Evolutionary conservation across 1,140 invertebrate species (phyloP), one percentile per base, ranked within the genome.

Genomic region (Charaxes varanes): DNA sequence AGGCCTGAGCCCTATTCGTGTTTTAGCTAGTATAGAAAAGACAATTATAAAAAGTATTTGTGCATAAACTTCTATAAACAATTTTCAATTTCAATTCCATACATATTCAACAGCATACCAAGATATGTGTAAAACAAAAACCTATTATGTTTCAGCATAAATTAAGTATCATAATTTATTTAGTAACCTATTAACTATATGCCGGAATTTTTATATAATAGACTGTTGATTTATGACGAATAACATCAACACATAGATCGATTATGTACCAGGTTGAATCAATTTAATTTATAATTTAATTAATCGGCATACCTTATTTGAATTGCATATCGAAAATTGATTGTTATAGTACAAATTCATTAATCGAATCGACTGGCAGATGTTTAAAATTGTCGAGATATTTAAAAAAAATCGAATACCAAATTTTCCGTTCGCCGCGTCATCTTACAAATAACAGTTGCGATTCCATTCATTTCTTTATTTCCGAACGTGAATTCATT

Each of bases 401-500:
- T 18, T 49, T 57, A 42, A 24, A 17, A 35, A 41, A 28, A 51
- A 32, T 41, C 35, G 33, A 45, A 49, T 45, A 44, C 37, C 24
- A 51, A 44, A 28, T 28, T 45, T 51, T 50, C 41, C 41, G 27
- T 48, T 32, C 30, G 45, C 27, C 46, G 21, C 59, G 58, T 65
- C 62, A 65, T 62, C 57, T 44, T 41, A 59, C 57, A 63, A 55
- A 69, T 64, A 30, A 41, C 38, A 41, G 41, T 36, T n/a, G n/a
- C n/a, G n/a, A n/a, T n/a, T 46, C 44, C 53, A 62, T 67, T 67
- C 53, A 54, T 57, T 42, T 41, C 46, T 62, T 51, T 56, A 51
- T 66, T 62, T 62, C 43, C 42, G 51, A 63, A 63, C 58, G 41
- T 51, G 57, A 53, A 62, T 67, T 55, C 69, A 71, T 71, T 69